Conservation (phyloP, 2,888 invertebrate species). For the Acronicta aceris region DNA sequence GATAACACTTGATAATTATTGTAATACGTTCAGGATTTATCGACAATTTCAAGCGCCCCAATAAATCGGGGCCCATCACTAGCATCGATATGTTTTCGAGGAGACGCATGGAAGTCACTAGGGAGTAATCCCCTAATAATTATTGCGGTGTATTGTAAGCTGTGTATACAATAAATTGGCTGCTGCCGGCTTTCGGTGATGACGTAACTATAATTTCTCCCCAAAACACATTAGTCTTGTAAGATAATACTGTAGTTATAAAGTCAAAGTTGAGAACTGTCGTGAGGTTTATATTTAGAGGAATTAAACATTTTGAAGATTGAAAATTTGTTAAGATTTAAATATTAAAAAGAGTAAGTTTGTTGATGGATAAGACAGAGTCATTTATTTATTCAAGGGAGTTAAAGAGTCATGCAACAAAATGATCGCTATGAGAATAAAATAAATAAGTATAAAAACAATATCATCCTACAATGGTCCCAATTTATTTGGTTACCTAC, state of each 20-base stretch:
- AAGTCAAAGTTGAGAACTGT: conserved; percentile 2
- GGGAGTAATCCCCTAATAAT: conserved; percentile 70
- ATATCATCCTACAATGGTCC: not conserved
- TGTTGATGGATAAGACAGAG: not conserved
- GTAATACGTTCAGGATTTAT: conserved; percentile 38
- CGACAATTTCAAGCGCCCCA: conserved; percentile 29
- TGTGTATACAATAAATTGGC: conserved; percentile 51
- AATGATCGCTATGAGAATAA: too few species aligned
- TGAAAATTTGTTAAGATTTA: not conserved
- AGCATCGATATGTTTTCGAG: conserved; percentile 52
- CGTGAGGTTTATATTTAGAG: conserved; percentile 2
- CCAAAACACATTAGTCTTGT: conserved; percentile 41
- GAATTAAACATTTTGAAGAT: conserved; percentile 11
- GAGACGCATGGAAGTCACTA: conserved; percentile 50
- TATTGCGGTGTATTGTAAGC: conserved; percentile 61
- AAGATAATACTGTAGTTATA: conserved; percentile 31
- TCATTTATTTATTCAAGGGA: too few species aligned
- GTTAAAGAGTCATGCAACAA: too few species aligned
- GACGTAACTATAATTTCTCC: conserved; percentile 39
- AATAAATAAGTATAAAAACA: too few species aligned
- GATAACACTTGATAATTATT: conserved; percentile 23
- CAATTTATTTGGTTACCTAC: too few species aligned
- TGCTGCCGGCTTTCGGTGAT: conserved; percentile 41
- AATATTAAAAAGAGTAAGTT: too few species aligned
- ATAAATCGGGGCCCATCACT: conserved; percentile 50